Evolutionary conservation across 2,888 invertebrate species (phyloP).

Genomic region (Ormyrus nitidulus): DNA sequence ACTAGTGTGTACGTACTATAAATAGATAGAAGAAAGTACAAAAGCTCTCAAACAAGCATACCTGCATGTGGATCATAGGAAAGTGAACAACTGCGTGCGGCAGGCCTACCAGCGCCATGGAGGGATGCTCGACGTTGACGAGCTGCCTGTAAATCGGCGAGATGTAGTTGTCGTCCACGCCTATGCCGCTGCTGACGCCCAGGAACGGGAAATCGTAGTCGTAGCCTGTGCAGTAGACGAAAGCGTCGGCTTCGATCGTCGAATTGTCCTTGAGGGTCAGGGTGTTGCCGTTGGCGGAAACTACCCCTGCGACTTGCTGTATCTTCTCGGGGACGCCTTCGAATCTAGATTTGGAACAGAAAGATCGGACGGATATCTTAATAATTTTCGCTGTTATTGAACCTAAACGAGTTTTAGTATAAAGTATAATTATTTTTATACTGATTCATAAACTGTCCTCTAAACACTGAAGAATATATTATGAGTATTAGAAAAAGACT

Average conservation of each 20-base stretch:
- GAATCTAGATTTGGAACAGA: conserved; percentile 67
- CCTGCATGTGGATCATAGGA: conserved; percentile 85
- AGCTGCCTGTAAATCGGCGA: conserved; percentile 86
- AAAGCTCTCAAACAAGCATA: conserved; percentile 66
- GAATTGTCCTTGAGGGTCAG: conserved; percentile 80
- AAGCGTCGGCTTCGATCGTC: conserved; percentile 79
- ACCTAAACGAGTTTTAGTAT: neutral
- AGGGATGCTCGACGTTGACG: conserved; percentile 84
- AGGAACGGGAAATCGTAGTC: conserved; percentile 84
- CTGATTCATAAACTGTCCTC: too few species aligned
- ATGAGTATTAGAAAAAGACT: neutral
- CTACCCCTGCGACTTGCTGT: conserved; percentile 78
- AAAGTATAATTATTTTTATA: neutral
- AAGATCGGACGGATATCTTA: neutral
- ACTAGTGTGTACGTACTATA: neutral
- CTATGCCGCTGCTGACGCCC: conserved; percentile 79
- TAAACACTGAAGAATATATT: too few species aligned
- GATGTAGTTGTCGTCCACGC: conserved; percentile 77
- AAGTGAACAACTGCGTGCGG: conserved; percentile 82
- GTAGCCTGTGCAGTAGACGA: conserved; percentile 88
- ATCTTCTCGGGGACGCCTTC: conserved; percentile 77
- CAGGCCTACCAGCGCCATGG: conserved; percentile 86
- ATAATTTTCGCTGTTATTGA: neutral
- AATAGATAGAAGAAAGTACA: neutral
- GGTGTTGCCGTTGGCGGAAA: conserved; percentile 75